Evolutionary conservation across 1,140 invertebrate species (phyloP), one percentile per base, ranked within the genome.

Genomic region (Macrobrachium rosenbergii): DNA sequence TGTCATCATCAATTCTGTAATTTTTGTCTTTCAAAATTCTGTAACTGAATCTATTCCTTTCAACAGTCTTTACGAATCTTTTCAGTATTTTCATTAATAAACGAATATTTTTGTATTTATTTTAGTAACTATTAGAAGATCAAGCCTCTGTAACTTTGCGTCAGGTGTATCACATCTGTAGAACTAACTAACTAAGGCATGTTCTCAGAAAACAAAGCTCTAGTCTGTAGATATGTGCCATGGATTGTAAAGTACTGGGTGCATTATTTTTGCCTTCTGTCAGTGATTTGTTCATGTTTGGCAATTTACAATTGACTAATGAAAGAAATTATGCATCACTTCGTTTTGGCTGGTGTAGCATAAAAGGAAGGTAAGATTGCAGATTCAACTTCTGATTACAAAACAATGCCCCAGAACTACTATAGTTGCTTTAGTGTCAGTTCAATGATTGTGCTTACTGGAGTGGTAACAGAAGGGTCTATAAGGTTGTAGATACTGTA

Each of bases 221-320:
- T 84, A 84, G 83, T 84, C 83, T 84, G 83, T 84, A 84, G 73
- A 84, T 84, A 64, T 84, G 83, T 84, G 83, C 83, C 75, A 84
- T 84, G 83, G 83, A 84, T 64, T 64, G 43, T 43, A 59, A 64
- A 37, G 21, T 28, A 43, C 43, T 62, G 17, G 43, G 64, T 64
- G 16, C 79, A 59, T 28, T 64, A 23, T 81, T 81, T n/a, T 81
- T 63, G 59, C 37, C 37, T 81, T 28, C 17, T 64, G 16, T 19
- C 43, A 43, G 11, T 62, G 63, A 19, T 59, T 59, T 79, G n/a
- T 60, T 28, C 1, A 37, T 37, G 1, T 37, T 37, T 37, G 28
- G 28, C 28, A 37, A 37, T 37, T 19, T 43, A 67, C 2, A 17
- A 16, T 81, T 17, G 59, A n/a, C 59, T 62, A 16, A 21, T 43